A percentile compares a stretch with the other conserved stretches of the same genome.
Conservation (phyloP, 2,797 vertebrate species). For the Eidolon dupreanum region DNA sequence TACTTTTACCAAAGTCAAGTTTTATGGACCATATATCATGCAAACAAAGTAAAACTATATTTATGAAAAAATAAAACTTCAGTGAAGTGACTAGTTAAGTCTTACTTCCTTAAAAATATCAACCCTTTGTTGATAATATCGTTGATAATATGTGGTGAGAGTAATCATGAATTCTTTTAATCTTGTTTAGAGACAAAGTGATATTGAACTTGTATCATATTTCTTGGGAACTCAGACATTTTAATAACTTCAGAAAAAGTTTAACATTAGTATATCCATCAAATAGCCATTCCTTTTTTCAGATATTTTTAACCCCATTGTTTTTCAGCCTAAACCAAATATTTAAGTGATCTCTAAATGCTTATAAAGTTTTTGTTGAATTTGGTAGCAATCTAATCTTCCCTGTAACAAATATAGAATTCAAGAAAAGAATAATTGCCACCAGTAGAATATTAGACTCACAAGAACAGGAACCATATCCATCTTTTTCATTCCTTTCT, state of each 20-base stretch:
- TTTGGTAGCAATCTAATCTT: neutral
- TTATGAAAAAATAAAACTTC: constrained; percentile 16
- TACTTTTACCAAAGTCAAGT: neutral
- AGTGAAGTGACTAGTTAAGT: neutral
- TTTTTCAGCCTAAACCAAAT: neutral
- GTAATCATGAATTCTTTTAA: neutral
- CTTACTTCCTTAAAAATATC: neutral
- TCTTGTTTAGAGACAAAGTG: neutral
- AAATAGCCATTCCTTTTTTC: neutral
- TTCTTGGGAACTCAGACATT: neutral
- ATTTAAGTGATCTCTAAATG: neutral
- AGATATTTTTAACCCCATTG: neutral
- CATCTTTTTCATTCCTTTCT: neutral
- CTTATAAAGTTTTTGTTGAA: constrained; percentile 19
- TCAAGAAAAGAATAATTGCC: neutral
- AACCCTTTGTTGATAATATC: neutral
- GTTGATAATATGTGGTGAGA: neutral
- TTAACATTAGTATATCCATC: neutral
- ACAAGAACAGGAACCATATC: neutral
- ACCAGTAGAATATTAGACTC: neutral
- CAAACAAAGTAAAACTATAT: neutral
- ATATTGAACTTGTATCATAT: neutral
- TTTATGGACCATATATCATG: constrained; percentile 17
- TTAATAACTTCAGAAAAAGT: neutral
- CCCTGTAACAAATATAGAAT: neutral